A percentile compares a stretch with the other conserved stretches of the same genome.
Conservation (phyloP, 2,113 vertebrate genomes). For the Bubo blakistoni region DNA sequence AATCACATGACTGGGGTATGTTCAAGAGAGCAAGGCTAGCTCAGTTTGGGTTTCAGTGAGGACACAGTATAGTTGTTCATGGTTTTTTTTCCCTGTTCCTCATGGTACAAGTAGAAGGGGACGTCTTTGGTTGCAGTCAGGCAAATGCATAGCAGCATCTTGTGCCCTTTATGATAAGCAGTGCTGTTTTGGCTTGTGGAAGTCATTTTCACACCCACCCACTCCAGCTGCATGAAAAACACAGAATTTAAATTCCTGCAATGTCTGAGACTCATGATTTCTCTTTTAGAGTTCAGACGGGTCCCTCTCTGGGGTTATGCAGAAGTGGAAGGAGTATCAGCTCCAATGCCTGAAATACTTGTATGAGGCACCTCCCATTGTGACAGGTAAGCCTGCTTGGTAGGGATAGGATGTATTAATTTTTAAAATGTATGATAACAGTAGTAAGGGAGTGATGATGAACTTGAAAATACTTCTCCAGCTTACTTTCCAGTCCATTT, state of each 20-base stretch:
- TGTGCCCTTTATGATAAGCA: background rate
- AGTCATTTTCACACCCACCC: background rate
- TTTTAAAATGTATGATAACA: background rate
- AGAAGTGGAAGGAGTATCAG: slow-evolving; percentile 79
- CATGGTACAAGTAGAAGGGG: background rate
- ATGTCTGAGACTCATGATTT: background rate
- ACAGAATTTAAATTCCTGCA: background rate
- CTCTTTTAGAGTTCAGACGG: slow-evolving; percentile 66
- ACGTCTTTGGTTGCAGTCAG: background rate
- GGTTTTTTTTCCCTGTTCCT: background rate
- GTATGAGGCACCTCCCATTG: slow-evolving; percentile 59
- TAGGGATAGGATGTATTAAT: background rate
- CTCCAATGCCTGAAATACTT: slow-evolving; percentile 75
- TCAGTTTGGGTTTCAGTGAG: background rate
- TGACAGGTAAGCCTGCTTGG: slow-evolving; percentile 60
- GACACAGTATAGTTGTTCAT: accelerated
- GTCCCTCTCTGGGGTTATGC: slow-evolving; percentile 74
- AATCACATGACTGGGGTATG: background rate
- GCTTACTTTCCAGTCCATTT: background rate
- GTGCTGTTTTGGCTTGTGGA: background rate
- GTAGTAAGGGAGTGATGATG: background rate
- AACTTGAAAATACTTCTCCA: background rate
- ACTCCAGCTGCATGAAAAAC: background rate
- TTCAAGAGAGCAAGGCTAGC: background rate
- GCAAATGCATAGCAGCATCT: background rate